Evolutionary conservation across 2,113 vertebrate species (phyloP).

Genomic region (Zosterops lateralis): DNA sequence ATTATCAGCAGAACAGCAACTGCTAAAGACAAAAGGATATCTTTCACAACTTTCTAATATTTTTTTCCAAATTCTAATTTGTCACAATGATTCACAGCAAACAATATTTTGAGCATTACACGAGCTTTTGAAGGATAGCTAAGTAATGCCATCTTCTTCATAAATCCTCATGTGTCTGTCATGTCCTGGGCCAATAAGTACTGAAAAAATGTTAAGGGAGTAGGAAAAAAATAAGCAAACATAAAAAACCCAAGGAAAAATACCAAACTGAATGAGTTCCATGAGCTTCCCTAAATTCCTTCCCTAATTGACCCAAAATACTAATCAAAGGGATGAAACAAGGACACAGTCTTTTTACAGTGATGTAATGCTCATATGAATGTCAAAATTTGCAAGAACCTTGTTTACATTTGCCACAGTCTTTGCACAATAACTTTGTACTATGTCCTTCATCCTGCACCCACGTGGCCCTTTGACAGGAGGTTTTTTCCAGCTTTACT

Average conservation of each 20-base stretch:
- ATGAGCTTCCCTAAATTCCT: not conserved
- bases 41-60: not conserved
- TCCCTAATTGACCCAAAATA: not conserved
- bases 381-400: not conserved
- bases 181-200: not conserved
- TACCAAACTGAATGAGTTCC: not conserved
- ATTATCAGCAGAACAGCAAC: not conserved
- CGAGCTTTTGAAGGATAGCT: not conserved
- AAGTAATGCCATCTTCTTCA: not conserved
- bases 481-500: not conserved
- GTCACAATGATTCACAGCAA: not conserved
- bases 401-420: not conserved
- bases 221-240: not conserved
- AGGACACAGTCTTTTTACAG: not conserved
- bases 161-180: not conserved
- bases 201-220: not conserved
- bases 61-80: not conserved
- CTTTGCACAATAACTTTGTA: not conserved
- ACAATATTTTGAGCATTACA: not conserved
- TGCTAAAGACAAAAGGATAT: not conserved
- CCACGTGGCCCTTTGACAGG: accelerated
- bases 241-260: not conserved
- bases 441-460: not conserved
- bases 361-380: accelerated
- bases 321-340: not conserved